phyloP scores from a whole-genome alignment of 1,140 invertebrate species.

The Mactra quadrangularis region DNA sequence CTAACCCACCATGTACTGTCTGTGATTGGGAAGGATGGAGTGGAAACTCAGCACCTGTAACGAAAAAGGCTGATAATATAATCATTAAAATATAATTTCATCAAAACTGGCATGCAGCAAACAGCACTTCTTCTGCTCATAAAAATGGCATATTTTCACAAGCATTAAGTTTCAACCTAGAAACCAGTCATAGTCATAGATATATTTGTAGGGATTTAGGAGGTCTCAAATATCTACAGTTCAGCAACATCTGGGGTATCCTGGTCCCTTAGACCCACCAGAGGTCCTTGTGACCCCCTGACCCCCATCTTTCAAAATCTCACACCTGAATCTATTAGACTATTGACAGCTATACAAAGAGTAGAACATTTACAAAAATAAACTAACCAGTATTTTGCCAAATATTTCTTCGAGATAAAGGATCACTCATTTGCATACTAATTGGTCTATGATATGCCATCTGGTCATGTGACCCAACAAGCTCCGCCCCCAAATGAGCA shows the following conservation, averaged over 20 bases:
- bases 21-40: slow-evolving; percentile 26
- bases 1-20: slow-evolving; percentile 24
- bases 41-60: slow-evolving; percentile 25
- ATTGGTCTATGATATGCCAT: slow-evolving; percentile 68
- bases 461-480: slow-evolving; percentile 60
- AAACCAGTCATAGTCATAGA: not conserved
- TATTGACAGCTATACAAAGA: no score
- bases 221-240: no score
- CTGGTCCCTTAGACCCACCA: no score
- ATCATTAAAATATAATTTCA: not conserved
- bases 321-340: no score
- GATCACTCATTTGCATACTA: slow-evolving; percentile 79
- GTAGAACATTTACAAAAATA: no score
- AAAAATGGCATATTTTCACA: not conserved
- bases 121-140: not conserved
- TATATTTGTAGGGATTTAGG: no score
- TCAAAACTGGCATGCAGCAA: not conserved
- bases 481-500: slow-evolving; percentile 36
- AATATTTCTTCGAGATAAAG: slow-evolving; percentile 71
- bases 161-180: not conserved
- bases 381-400: slow-evolving; percentile 68
- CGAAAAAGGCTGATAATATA: not conserved
- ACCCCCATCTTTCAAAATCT: no score
- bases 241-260: no score
- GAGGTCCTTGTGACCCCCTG: no score